Conservation (phyloP, 2,888 invertebrate species). For the Chalcosyrphus nemorum region DNA sequence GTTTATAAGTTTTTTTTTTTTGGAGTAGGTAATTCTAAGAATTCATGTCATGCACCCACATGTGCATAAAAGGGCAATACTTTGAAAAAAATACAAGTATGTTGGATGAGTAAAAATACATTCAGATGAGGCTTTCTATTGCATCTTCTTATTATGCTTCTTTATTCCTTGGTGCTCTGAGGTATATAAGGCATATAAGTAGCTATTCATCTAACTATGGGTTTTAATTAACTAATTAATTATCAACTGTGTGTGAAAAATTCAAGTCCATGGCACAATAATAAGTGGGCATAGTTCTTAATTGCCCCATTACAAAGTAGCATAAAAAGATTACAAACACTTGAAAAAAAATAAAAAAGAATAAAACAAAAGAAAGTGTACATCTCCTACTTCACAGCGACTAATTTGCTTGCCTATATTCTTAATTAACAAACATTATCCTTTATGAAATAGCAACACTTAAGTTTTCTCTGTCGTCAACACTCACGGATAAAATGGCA, state of each 20-base stretch:
- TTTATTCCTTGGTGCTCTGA: neutral
- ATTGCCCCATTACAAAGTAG: neutral
- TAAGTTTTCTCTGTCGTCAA: conserved; percentile 25
- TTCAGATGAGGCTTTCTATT: neutral
- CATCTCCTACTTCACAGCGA: neutral
- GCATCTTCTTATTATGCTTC: neutral
- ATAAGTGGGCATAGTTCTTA: conserved; percentile 15
- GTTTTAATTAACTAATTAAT: conserved; percentile 24
- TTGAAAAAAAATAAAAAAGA: too few relatives aligned
- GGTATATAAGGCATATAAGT: conserved; percentile 1
- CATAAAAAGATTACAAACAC: conserved; percentile 10
- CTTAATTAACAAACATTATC: conserved; percentile 47
- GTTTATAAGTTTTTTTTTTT: conserved; percentile 3
- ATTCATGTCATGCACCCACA: neutral
- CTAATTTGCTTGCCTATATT: conserved; percentile 39
- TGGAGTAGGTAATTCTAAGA: conserved; percentile 3
- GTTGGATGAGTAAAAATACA: neutral
- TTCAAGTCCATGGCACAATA: conserved; percentile 6
- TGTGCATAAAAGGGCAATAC: neutral
- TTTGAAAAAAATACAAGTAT: neutral
- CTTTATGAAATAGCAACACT: conserved; percentile 34
- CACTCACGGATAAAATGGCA: conserved; percentile 21
- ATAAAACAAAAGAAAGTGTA: neutral
- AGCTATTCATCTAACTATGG: conserved; percentile 17
- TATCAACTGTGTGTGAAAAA: conserved; percentile 7